Base-by-base conservation (phyloP, 1,140 invertebrate species). In the Pogonus chalceus region DNA sequence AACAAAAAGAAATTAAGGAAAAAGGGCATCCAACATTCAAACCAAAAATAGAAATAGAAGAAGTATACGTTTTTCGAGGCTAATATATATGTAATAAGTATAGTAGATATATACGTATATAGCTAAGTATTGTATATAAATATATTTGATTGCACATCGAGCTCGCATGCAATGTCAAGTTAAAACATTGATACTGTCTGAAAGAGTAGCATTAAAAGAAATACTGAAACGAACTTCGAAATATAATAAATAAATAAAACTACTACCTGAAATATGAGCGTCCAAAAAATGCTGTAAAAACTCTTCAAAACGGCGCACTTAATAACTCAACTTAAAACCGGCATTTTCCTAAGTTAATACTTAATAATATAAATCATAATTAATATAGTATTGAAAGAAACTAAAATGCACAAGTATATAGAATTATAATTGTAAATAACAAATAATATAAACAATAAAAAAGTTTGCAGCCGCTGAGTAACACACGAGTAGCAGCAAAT, bases 381-480 rank as follows among this genome's bases (percentile, higher is more conserved):
- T 31, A 14, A 31, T 43, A 12, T 10, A 43, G 37, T 43, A 43
- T 43, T 43, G 37, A 43, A 9, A 43, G 37, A 43, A 43, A 43
- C 7, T 9, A 9, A 18, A 43, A 43, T 43, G 37, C 37, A 43
- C 18, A 43, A 43, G 37, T 49, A 49, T 16, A 49, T 2, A 49
- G 47, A n/a, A 4, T 4, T n/a, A 20, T 14, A 61, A 67, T 62
- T 67, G 67, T 60, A 70, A 71, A 66, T 68, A 60, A 65, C 72
- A 59, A 60, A 14, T 31, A 31, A 31, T 31, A 31, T 7, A 7
- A 31, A 31, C 14, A 31, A 31, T 43, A 43, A 43, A 12, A 9
- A 43, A 43, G 18, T 9, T 43, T 7, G 18, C 37, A 43, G 37
- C 37, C 37, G 37, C 37, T 16, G 37, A 43, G 37, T 43, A 16